Evolutionary conservation across 2,888 invertebrate species (phyloP).

Genomic region (Thereva nobilitata): DNA sequence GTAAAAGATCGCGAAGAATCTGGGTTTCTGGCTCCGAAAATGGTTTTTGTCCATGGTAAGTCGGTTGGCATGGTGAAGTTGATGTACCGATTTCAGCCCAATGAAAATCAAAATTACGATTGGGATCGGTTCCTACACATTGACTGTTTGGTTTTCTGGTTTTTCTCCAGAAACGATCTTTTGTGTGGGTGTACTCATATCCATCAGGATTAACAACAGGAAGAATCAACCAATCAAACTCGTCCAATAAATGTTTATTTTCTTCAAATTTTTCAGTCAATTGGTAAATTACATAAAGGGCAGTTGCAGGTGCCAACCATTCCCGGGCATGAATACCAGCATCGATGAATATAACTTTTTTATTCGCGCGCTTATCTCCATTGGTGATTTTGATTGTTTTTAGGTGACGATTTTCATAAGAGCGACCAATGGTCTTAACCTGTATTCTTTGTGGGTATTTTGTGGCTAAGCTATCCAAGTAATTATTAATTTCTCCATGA

Average conservation of each 20-base stretch:
- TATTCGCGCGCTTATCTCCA: constrained; percentile 57
- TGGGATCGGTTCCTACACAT: constrained; percentile 74
- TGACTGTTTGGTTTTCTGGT: constrained; percentile 62
- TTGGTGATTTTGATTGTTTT: constrained; percentile 66
- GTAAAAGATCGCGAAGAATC: constrained; percentile 63
- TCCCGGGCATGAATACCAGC: constrained; percentile 69
- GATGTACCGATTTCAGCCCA: constrained; percentile 66
- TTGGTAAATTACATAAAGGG: constrained; percentile 63
- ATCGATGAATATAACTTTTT: constrained; percentile 61
- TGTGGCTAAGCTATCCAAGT: constrained; percentile 59
- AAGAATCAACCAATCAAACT: constrained; percentile 68
- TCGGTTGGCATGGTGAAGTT: constrained; percentile 62
- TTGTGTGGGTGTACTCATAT: constrained; percentile 64
- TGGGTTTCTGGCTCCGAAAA: constrained; percentile 71
- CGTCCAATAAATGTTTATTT: constrained; percentile 60
- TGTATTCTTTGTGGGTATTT: constrained; percentile 61
- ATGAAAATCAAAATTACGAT: constrained; percentile 73
- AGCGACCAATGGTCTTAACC: constrained; percentile 63
- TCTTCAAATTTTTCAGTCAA: constrained; percentile 60
- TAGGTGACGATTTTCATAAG: constrained; percentile 64
- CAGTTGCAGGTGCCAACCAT: constrained; percentile 68
- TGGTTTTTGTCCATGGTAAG: constrained; percentile 64
- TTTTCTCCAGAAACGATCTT: constrained; percentile 66
- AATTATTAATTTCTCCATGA: constrained; percentile 58
- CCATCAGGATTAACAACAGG: constrained; percentile 74